phyloP scores from a whole-genome alignment of 2,113 vertebrate genomes.

The Chlamydotis undulata region DNA sequence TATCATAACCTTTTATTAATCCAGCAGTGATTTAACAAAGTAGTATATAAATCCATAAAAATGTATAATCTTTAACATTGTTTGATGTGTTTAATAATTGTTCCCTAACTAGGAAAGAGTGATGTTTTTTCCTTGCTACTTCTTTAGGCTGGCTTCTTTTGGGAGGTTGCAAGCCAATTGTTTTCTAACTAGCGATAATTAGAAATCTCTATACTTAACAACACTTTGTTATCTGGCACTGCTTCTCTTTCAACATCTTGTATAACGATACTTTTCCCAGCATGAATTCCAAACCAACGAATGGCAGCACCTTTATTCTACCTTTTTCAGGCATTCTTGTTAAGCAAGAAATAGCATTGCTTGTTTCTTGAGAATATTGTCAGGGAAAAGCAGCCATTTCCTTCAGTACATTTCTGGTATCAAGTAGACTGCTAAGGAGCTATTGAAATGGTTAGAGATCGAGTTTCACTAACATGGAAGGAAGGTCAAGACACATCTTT shows the following conservation, averaged over 20 bases:
- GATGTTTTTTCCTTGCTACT: background rate
- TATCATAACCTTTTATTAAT: background rate
- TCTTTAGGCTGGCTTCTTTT: background rate
- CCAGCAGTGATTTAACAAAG: background rate
- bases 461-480: background rate
- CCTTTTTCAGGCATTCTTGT: background rate
- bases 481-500: background rate
- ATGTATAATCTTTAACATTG: background rate
- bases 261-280: constrained; percentile 3
- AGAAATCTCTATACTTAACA: background rate
- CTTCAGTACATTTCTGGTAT: no score
- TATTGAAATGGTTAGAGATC: background rate
- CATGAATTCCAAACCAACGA: constrained; percentile 5
- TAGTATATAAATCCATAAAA: background rate
- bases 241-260: background rate
- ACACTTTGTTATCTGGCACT: background rate
- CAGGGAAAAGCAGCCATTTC: no score
- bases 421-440: background rate
- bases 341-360: background rate
- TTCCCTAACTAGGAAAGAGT: background rate
- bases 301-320: background rate
- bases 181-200: background rate
- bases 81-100: background rate
- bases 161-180: background rate
- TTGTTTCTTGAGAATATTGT: no score